Evolutionary conservation across 2,113 vertebrate species (phyloP).

Genomic region (Anseranas semipalmata): DNA sequence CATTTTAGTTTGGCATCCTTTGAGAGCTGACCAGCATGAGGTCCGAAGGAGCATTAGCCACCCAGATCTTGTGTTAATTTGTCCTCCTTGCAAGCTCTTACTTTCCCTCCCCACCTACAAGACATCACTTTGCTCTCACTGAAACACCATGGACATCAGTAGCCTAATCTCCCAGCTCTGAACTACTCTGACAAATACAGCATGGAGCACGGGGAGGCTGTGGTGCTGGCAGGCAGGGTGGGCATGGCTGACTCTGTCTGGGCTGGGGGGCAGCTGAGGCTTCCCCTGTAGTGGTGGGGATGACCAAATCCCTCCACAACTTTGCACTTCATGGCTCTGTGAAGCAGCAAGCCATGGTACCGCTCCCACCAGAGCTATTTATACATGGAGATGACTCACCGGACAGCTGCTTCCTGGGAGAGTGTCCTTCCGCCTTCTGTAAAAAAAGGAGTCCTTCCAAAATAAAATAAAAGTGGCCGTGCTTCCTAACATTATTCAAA

Average conservation of each 20-base stretch:
- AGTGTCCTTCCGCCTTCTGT: not conserved
- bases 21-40: not conserved
- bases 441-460: not conserved
- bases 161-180: not conserved
- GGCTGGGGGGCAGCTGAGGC: not conserved
- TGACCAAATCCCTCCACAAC: too few species aligned
- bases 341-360: not conserved
- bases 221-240: not conserved
- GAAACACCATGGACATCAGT: not conserved
- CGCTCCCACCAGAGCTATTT: not conserved
- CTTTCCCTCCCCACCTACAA: too few species aligned
- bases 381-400: not conserved
- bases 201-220: not conserved
- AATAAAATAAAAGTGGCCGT: not conserved
- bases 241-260: not conserved
- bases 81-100: not conserved
- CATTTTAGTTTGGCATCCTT: not conserved
- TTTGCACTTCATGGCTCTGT: not conserved
- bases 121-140: not conserved
- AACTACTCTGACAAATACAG: not conserved
- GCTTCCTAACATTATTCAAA: not conserved
- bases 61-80: rapidly evolving
- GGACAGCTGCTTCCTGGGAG: not conserved
- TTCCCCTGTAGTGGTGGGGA: too few species aligned
- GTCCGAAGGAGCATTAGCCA: not conserved